A percentile compares a stretch with the other conserved stretches of the same genome.
Evolutionary conservation across 2,888 invertebrate species (phyloP).

Genomic region (Temnothorax rugatulus): DNA sequence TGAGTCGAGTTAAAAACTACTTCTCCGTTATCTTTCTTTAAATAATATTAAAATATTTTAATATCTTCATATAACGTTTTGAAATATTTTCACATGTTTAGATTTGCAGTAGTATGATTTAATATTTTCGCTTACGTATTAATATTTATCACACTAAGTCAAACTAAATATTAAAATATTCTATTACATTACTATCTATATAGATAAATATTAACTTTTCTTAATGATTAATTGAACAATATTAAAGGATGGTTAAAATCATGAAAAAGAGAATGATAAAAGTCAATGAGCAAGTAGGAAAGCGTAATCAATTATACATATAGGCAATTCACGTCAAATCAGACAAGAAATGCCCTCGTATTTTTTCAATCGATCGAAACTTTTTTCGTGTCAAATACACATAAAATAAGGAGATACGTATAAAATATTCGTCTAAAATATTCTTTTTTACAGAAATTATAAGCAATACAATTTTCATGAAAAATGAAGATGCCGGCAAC

Average conservation of each 20-base stretch:
- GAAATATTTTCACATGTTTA: not conserved
- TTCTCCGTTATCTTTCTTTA: too few relatives aligned
- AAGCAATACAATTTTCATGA: too few relatives aligned
- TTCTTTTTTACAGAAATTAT: too few relatives aligned
- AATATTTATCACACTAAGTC: not conserved
- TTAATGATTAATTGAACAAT: conserved; percentile 12
- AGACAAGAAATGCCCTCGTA: too few relatives aligned
- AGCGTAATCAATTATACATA: not conserved
- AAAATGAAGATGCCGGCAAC: too few relatives aligned
- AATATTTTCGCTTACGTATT: not conserved
- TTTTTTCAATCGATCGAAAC: too few relatives aligned
- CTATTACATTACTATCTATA: not conserved
- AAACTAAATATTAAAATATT: conserved; percentile 9
- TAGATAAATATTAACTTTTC: not conserved
- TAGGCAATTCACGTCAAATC: too few relatives aligned
- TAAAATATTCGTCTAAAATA: too few relatives aligned
- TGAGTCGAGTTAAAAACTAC: too few relatives aligned
- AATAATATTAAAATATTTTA: not conserved
- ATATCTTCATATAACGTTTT: not conserved
- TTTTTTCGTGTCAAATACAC: too few relatives aligned
- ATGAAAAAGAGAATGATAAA: not conserved
- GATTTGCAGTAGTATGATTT: not conserved
- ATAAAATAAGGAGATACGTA: too few relatives aligned
- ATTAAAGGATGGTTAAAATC: not conserved
- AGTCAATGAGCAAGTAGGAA: not conserved